These are phyloP conservation scores for Tholera decimalis DNA, from an alignment of 2,888 invertebrate species.

Conservation along the genomic window DNA sequence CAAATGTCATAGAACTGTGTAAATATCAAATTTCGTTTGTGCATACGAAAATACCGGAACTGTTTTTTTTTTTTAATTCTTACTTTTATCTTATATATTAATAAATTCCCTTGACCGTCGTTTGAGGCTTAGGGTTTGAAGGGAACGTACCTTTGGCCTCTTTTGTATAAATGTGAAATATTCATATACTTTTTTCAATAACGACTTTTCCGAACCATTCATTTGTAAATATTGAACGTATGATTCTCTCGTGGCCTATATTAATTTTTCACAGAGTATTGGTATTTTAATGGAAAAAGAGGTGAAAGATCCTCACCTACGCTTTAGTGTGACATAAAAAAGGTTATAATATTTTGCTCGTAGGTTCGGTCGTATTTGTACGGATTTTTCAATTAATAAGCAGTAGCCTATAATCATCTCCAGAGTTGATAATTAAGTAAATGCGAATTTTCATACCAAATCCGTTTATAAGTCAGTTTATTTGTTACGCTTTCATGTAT, in stretches of 20 bases:
- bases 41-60: constrained; percentile 26
- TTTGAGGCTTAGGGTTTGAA: constrained; percentile 27
- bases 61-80: constrained; percentile 33
- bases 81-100: constrained; percentile 25
- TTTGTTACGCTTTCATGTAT: too few species aligned
- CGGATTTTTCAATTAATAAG: too few species aligned
- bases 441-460: too few species aligned
- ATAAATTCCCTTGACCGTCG: constrained; percentile 46
- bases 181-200: constrained; percentile 44
- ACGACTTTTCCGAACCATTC: constrained; percentile 37
- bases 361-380: too few species aligned
- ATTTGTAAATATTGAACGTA: constrained; percentile 35
- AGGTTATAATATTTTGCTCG: too few species aligned
- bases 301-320: background rate
- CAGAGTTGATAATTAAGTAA: too few species aligned
- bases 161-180: constrained; percentile 23
- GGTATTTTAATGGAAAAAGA: background rate
- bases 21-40: constrained; percentile 58
- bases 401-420: too few species aligned
- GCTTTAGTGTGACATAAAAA: background rate
- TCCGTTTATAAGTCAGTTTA: too few species aligned
- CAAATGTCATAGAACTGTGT: constrained; percentile 62
- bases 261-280: constrained; percentile 4
- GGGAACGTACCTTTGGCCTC: constrained; percentile 24
- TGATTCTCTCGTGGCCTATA: constrained; percentile 30